Percentiles rank a stretch among this genome's conserved stretches.
These are phyloP conservation scores for Sylvilagus bachmani DNA, from an alignment of 2,113 vertebrate genomes.

Conservation along the genomic window DNA sequence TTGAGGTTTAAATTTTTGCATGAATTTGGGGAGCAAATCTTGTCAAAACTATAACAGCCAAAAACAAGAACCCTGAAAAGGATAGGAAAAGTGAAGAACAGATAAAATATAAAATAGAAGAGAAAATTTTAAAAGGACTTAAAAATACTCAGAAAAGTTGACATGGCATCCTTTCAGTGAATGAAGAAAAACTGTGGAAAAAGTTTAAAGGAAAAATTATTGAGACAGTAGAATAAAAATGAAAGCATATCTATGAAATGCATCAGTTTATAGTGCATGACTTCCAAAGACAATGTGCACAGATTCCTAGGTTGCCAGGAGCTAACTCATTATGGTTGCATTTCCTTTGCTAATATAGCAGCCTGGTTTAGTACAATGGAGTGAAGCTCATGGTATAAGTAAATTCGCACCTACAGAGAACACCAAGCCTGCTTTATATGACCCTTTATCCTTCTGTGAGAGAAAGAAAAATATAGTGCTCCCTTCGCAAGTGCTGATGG, in stretches of 20 bases:
- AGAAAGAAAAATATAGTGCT: not conserved
- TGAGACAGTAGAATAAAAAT: not conserved
- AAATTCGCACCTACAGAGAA: too few relatives aligned
- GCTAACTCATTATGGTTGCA: not conserved
- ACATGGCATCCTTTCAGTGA: not conserved
- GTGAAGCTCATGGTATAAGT: not conserved
- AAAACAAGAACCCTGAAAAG: constrained; percentile 2
- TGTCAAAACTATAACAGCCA: too few relatives aligned
- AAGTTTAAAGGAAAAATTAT: constrained; percentile 4
- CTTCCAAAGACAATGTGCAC: not conserved
- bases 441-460: not conserved
- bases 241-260: not conserved
- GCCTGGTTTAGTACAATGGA: not conserved
- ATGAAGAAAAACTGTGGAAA: not conserved
- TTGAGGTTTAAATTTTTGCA: too few relatives aligned
- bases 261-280: not conserved
- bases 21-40: too few relatives aligned
- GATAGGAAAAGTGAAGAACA: not conserved
- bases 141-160: not conserved
- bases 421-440: not conserved
- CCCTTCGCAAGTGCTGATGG: not conserved
- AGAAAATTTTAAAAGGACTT: not conserved
- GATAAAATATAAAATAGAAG: not conserved
- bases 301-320: not conserved
- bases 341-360: not conserved